Conservation (phyloP, 2,113 vertebrate genomes). For the Poecile atricapillus region DNA sequence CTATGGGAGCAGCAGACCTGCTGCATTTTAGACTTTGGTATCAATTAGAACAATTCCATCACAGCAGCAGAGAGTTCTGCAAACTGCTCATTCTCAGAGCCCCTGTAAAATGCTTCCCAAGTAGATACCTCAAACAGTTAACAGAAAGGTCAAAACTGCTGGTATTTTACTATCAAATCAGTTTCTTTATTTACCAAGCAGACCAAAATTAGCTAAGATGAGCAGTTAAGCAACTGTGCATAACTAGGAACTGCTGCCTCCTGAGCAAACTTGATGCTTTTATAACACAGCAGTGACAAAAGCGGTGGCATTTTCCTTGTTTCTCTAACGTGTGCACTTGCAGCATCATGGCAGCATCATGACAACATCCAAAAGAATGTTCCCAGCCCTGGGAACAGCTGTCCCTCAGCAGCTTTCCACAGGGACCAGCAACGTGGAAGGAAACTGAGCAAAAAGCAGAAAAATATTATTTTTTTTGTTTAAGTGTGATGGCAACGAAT, state of each 20-base stretch:
- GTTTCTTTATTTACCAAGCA: background rate
- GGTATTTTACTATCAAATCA: background rate
- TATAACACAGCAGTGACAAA: background rate
- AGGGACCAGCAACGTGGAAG: background rate
- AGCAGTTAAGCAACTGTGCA: background rate
- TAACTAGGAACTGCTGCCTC: background rate
- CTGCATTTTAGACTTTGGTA: background rate
- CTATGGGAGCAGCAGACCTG: background rate
- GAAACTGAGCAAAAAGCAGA: background rate
- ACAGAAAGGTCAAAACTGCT: background rate
- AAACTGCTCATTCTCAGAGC: background rate
- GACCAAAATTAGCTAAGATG: background rate
- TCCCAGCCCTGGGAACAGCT: conserved; percentile 43
- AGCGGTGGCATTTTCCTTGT: background rate
- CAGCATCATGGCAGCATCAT: conserved; percentile 14
- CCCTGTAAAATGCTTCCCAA: background rate
- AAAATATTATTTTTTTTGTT: background rate
- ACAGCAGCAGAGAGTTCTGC: background rate
- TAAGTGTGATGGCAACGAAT: background rate
- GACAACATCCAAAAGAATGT: conserved; percentile 8
- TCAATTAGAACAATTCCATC: background rate
- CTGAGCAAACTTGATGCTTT: background rate
- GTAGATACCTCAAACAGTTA: background rate
- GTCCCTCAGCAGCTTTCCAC: background rate
- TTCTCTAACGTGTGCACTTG: conserved; percentile 11